Evolutionary conservation across 2,888 invertebrate genomes (phyloP), one percentile per base, ranked within the genome.

Genomic region (Cepaea hortensis): DNA sequence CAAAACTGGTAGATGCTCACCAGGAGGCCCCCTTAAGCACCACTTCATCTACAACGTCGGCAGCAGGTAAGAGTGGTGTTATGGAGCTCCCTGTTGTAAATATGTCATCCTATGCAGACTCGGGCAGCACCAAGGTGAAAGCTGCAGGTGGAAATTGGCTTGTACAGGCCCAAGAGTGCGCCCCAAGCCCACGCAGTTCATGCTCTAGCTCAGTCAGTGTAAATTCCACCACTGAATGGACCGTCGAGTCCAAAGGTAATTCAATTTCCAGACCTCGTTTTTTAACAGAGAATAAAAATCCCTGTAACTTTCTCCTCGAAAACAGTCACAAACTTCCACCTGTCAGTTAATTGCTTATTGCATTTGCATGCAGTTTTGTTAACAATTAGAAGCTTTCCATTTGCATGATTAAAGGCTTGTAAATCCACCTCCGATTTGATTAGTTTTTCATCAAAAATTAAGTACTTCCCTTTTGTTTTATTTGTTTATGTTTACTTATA

Each of bases 141-240:
- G 90, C 93, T 23, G 93, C 94, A 50, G 90, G 91, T 46, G 87
- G 91, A 18, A 90, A 89, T 79, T 94, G 94, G 94, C 90, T 91
- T 62, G 92, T 94, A 6, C 90, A 91, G 70, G 89, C 92, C 70
- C 91, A 91, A 65, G 92, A 93, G 48, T 89, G 90, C 23, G 91
- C 90, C 55, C 91, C 91, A 7, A 93, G 94, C 73, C 93, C 94
- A 11, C 84, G 93, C 23, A 93, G 92, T 13, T 94, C 93, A 9
- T 91, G 90, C 73, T 91, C 93, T 55, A 94, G 93, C 83, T 77
- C 88, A 76, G 86, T 87, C 88, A 92, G 92, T 90, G 91, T 93
- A 11, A 94, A 93, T 88, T 94, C 94, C 13, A 94, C 94, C 3
- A 92, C 93, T 80, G 94, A 93, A 48, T 94, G 94, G 94, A 91